These are phyloP conservation scores for Dasypus novemcinctus DNA, from an alignment of 2,113 vertebrate species.

Conservation along the genomic window DNA sequence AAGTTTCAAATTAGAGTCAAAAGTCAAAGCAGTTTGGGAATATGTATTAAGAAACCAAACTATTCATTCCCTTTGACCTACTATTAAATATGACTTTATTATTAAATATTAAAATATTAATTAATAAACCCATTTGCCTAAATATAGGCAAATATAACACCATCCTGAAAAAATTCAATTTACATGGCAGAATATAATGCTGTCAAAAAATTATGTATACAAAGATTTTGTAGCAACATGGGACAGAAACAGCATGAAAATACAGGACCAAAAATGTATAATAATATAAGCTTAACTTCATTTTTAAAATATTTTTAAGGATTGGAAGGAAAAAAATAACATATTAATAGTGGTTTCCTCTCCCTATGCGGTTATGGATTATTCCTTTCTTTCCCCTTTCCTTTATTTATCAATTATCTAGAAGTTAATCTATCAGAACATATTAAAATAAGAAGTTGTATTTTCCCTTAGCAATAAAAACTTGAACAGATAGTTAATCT, in stretches of 20 bases:
- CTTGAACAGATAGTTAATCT: neutral
- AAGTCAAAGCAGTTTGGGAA: neutral
- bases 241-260: neutral
- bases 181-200: neutral
- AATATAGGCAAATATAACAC: neutral
- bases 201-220: neutral
- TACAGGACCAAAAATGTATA: neutral
- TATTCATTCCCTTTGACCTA: neutral
- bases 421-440: neutral
- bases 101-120: slow-evolving; percentile 1
- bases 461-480: neutral
- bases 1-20: neutral
- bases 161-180: neutral
- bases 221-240: neutral
- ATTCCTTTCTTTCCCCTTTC: neutral
- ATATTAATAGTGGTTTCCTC: neutral
- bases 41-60: slow-evolving; percentile 6
- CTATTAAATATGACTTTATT: neutral
- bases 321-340: neutral
- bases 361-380: neutral
- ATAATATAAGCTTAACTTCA: neutral
- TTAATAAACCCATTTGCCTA: neutral
- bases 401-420: neutral
- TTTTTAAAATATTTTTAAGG: neutral
- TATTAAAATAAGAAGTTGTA: neutral